Percentiles rank a stretch among this genome's conserved stretches.
These are phyloP conservation scores for Agapornis roseicollis DNA, from an alignment of 2,113 vertebrate species.

Conservation along the genomic window DNA sequence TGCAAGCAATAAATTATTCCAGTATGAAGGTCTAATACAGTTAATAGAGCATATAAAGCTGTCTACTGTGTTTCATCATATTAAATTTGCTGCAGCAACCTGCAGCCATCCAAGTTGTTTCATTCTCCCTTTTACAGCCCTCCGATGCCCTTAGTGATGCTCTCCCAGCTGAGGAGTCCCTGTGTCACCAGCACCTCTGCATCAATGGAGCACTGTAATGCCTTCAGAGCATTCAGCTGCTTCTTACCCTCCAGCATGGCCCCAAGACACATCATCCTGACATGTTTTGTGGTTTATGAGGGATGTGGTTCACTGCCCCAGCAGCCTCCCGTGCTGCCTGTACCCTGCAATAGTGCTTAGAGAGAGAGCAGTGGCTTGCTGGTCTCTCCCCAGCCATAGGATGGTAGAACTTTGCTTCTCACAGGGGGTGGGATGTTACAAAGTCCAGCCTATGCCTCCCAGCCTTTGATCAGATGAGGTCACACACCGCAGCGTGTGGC, in stretches of 20 bases:
- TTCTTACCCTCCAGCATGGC: neutral
- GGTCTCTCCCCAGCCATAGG: neutral
- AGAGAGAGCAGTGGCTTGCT: neutral
- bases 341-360: neutral
- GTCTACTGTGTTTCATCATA: neutral
- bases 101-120: neutral
- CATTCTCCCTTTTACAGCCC: neutral
- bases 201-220: fast-evolving
- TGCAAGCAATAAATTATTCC: neutral
- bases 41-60: neutral
- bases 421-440: neutral
- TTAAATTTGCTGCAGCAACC: neutral
- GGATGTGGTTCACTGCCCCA: neutral
- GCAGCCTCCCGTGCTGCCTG: neutral
- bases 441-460: neutral
- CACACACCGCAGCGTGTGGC: fast-evolving
- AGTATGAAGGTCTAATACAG: neutral
- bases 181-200: neutral
- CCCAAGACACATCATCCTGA: neutral
- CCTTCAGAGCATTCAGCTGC: neutral
- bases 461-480: neutral
- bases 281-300: neutral
- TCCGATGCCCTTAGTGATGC: neutral
- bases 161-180: neutral
- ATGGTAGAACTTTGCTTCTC: neutral